Percentiles rank a stretch among this genome's conserved stretches.
phyloP scores from a whole-genome alignment of 2,113 vertebrate species.

The Plestiodon gilberti region DNA sequence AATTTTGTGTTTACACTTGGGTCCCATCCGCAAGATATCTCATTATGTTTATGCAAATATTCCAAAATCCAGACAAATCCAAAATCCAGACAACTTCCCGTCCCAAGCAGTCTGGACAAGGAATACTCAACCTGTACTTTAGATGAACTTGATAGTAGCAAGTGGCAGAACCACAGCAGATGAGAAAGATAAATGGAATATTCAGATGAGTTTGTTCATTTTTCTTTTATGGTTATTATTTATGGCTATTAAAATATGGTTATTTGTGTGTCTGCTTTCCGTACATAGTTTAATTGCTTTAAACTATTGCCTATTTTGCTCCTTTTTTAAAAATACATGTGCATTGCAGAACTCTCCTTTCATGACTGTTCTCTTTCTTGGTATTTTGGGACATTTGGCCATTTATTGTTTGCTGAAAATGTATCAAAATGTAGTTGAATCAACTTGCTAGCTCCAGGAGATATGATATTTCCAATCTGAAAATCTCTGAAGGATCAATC shows the following conservation, averaged over 20 bases:
- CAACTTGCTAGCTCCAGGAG: constrained; percentile 9
- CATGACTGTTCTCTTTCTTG: neutral
- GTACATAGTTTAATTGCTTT: constrained; percentile 1
- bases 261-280: constrained; percentile 1
- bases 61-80: too few relatives aligned
- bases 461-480: constrained; percentile 19
- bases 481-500: constrained; percentile 24
- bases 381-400: constrained; percentile 25
- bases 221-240: constrained; percentile 8
- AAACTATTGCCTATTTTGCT: neutral
- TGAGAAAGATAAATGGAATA: constrained; percentile 7
- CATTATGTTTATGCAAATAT: too few relatives aligned
- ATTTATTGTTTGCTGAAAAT: constrained; percentile 28
- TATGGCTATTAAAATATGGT: constrained; percentile 18
- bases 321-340: neutral
- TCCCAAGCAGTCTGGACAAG: too few relatives aligned
- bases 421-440: constrained; percentile 3
- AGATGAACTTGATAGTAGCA: neutral
- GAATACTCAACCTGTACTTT: too few relatives aligned
- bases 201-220: constrained; percentile 8
- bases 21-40: too few relatives aligned
- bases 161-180: neutral
- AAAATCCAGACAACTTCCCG: too few relatives aligned
- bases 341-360: neutral
- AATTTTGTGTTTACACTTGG: too few relatives aligned